Percentiles rank a stretch among this genome's conserved stretches.
Evolutionary conservation across 2,113 vertebrate genomes (phyloP).

Genomic region (Hippolais icterina): DNA sequence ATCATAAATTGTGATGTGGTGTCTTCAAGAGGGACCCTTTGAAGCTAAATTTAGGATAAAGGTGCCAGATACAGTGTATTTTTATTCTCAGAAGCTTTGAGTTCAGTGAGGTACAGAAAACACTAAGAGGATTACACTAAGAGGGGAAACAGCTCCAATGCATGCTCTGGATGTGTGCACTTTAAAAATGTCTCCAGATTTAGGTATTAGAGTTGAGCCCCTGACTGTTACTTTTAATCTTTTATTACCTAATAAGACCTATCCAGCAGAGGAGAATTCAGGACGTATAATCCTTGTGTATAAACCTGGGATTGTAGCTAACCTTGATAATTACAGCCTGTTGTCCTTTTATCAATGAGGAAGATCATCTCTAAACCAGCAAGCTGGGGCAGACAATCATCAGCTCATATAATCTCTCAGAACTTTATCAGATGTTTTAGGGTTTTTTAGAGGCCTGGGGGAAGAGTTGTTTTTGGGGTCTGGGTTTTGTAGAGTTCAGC

Average conservation of each 20-base stretch:
- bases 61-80: background rate
- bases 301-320: constrained; percentile 62
- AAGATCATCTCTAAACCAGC: background rate
- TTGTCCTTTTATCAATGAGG: constrained; percentile 71
- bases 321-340: constrained; percentile 72
- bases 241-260: constrained; percentile 70
- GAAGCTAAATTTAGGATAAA: constrained; percentile 28
- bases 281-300: constrained; percentile 61
- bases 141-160: constrained; percentile 26
- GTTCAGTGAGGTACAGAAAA: constrained; percentile 51
- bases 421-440: background rate
- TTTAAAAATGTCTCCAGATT: constrained; percentile 54
- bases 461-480: background rate
- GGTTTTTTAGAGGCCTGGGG: background rate
- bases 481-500: background rate
- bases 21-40: background rate
- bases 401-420: background rate
- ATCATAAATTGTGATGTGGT: background rate
- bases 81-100: constrained; percentile 36
- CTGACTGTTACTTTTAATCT: constrained; percentile 72
- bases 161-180: background rate
- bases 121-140: constrained; percentile 76
- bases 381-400: background rate
- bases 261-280: constrained; percentile 72
- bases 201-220: constrained; percentile 64